Conservation (phyloP, 2,797 vertebrate species). For the Siniperca obscura region DNA sequence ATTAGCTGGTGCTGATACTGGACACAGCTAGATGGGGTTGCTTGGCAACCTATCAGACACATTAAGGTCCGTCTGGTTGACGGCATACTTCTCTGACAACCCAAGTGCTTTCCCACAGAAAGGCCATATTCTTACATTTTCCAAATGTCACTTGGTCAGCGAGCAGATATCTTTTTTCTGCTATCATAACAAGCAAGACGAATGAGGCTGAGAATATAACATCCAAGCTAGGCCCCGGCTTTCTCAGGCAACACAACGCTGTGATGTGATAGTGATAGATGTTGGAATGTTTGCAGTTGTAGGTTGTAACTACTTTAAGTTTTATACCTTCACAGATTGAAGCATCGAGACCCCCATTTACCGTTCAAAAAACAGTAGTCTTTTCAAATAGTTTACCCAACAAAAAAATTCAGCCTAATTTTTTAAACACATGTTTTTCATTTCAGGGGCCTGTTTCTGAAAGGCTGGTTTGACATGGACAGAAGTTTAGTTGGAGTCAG, state of each 20-base stretch:
- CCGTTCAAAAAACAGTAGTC: conserved; percentile 60
- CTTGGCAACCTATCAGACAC: conserved; percentile 75
- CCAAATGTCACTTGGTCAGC: conserved; percentile 77
- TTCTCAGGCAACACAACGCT: conserved; percentile 60
- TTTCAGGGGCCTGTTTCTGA: conserved; percentile 76
- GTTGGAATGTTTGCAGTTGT: conserved; percentile 43
- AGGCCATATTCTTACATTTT: conserved; percentile 78
- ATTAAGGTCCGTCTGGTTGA: conserved; percentile 74
- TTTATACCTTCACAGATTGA: conserved; percentile 50
- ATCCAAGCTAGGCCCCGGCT: conserved; percentile 43
- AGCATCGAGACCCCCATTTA: conserved; percentile 24
- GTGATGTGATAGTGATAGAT: conserved; percentile 53
- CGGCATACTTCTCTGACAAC: conserved; percentile 81
- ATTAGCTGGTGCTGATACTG: conserved; percentile 72
- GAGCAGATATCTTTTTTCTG: conserved; percentile 72
- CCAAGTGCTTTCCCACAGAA: conserved; percentile 85
- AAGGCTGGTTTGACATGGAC: conserved; percentile 80
- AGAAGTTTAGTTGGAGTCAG: conserved; percentile 76
- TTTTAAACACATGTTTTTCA: conserved; percentile 79
- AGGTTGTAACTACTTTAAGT: conserved; percentile 39
- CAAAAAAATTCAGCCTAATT: conserved; percentile 76
- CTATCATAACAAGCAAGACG: conserved; percentile 80
- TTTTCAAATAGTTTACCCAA: conserved; percentile 75
- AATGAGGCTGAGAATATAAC: conserved; percentile 78
- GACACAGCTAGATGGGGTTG: conserved; percentile 68